Conservation (phyloP, 2,888 invertebrate genomes). For the Dyspetes luteomarginatus region DNA sequence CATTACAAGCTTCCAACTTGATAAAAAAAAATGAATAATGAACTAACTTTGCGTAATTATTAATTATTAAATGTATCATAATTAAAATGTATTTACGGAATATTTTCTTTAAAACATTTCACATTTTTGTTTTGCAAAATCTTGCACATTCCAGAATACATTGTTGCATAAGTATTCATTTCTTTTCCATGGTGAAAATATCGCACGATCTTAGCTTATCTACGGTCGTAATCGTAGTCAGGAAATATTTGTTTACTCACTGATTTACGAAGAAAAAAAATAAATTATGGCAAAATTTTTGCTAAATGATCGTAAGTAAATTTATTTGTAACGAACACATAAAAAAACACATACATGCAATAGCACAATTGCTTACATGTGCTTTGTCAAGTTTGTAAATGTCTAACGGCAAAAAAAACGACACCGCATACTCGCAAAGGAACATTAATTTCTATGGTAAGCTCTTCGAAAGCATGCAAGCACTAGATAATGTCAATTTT, state of each 20-base stretch:
- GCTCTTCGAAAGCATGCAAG: slow-evolving; percentile 83
- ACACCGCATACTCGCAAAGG: slow-evolving; percentile 82
- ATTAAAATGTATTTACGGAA: too few relatives aligned
- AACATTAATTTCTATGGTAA: slow-evolving; percentile 82
- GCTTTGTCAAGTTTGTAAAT: slow-evolving; percentile 66
- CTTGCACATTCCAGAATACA: too few relatives aligned
- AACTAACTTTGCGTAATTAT: too few relatives aligned
- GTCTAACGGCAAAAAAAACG: slow-evolving; percentile 76
- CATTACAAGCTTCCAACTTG: too few relatives aligned
- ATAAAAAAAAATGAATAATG: too few relatives aligned
- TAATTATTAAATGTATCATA: too few relatives aligned
- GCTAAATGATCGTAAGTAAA: background rate
- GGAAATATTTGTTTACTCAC: slow-evolving; percentile 23
- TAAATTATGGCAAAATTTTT: background rate
- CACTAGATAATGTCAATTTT: slow-evolving; percentile 83
- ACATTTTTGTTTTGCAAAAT: background rate
- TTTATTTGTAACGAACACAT: background rate
- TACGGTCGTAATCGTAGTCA: background rate
- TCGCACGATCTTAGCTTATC: too few relatives aligned
- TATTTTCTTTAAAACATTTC: too few relatives aligned
- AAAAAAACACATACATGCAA: slow-evolving; percentile 23
- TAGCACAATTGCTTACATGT: slow-evolving; percentile 63
- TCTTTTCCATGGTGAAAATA: too few relatives aligned
- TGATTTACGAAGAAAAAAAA: background rate
- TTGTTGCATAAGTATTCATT: too few relatives aligned